Evolutionary conservation across 1,140 invertebrate genomes (phyloP).

Genomic region (Drosophila melanica): DNA sequence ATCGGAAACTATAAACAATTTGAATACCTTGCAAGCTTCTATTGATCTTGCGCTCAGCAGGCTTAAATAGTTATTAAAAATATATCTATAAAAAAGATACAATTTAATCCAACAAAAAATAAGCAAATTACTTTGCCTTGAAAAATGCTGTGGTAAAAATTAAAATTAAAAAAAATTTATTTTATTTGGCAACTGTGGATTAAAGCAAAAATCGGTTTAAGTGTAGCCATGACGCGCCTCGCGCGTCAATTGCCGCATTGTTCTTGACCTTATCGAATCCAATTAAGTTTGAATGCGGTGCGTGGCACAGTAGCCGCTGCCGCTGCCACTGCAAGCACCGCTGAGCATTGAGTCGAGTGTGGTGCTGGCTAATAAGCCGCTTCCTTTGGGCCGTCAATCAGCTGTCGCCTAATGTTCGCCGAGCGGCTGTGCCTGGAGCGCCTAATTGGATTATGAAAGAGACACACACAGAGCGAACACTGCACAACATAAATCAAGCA

Average conservation of each 20-base stretch:
- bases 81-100: no score
- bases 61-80: neutral
- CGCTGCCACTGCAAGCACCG: constrained; percentile 25
- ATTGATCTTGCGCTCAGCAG: no score
- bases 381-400: constrained; percentile 75
- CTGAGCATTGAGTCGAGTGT: constrained; percentile 21
- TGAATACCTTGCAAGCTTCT: no score
- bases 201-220: constrained; percentile 25
- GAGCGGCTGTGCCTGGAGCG: constrained; percentile 26
- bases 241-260: constrained; percentile 39
- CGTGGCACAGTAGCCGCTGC: constrained; percentile 68
- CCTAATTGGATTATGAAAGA: constrained; percentile 79
- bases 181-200: constrained; percentile 25
- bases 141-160: neutral
- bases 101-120: constrained; percentile 20
- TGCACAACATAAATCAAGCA: constrained; percentile 36
- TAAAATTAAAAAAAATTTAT: neutral
- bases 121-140: constrained; percentile 18
- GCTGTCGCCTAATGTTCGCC: constrained; percentile 71
- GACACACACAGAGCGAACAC: constrained; percentile 31
- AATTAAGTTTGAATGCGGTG: constrained; percentile 68
- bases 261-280: constrained; percentile 80
- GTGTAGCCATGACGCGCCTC: constrained; percentile 36
- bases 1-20: no score
- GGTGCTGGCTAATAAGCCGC: constrained; percentile 68